These are phyloP conservation scores for Trachurus trachurus DNA, from an alignment of 2,797 vertebrate genomes.

Conservation along the genomic window DNA sequence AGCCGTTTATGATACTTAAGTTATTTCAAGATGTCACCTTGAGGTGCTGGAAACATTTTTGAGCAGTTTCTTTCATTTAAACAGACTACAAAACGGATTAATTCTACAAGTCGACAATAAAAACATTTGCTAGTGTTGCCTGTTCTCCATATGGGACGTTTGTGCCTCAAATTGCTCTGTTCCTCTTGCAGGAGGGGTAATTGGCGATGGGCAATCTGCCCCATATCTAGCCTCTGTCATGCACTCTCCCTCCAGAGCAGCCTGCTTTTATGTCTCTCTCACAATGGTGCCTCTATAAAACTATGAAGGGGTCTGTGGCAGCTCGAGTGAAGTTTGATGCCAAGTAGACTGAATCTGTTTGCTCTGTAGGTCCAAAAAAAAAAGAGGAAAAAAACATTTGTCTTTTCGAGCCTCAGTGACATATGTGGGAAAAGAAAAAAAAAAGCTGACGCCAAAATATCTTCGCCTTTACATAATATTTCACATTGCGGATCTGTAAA, in stretches of 20 bases:
- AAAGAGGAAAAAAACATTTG: not conserved
- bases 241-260: conserved; percentile 42
- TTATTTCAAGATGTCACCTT: not conserved
- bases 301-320: conserved; percentile 37
- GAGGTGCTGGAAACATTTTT: no score
- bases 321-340: conserved; percentile 14
- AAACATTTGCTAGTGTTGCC: not conserved
- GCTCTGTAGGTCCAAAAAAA: not conserved
- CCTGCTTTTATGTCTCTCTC: conserved; percentile 53
- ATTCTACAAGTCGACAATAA: not conserved
- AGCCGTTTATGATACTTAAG: no score
- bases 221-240: conserved; percentile 47
- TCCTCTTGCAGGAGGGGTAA: conserved; percentile 39
- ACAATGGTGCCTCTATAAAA: conserved; percentile 66
- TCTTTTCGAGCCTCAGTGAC: not conserved
- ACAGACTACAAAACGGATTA: not conserved
- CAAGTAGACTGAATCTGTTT: conserved; percentile 21
- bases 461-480: not conserved
- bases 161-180: conserved; percentile 30
- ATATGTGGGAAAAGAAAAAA: not conserved
- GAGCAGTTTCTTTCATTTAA: not conserved
- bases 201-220: conserved; percentile 45
- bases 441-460: not conserved
- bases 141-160: conserved; percentile 32
- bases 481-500: conserved; percentile 30